Evolutionary conservation across 2,113 vertebrate genomes (phyloP).

Genomic region (Perognathus longimembris): DNA sequence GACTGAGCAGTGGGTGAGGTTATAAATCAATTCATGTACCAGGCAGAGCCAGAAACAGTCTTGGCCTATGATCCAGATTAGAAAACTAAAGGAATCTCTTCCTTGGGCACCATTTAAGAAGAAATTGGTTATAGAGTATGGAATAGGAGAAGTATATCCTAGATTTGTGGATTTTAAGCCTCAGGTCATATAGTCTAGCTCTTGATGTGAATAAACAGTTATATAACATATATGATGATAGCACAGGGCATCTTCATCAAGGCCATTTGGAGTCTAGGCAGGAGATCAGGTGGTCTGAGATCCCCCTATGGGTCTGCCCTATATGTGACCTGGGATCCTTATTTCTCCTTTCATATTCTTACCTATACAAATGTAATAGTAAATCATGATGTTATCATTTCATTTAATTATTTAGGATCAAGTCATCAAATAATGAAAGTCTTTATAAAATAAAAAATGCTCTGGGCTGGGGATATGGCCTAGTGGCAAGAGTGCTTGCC

Average conservation of each 20-base stretch:
- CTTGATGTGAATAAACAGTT: conserved; percentile 20
- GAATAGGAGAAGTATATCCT: background rate
- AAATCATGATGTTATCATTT: background rate
- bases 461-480: too few species aligned
- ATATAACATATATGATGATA: background rate
- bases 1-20: background rate
- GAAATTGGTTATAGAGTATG: background rate
- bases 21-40: background rate
- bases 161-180: background rate
- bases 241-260: background rate
- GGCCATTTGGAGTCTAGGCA: background rate
- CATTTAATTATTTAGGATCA: background rate
- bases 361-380: background rate
- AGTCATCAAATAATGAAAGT: background rate
- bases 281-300: background rate
- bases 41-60: background rate
- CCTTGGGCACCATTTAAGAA: background rate
- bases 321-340: background rate
- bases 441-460: conserved; percentile 9
- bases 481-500: too few species aligned
- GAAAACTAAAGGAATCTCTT: background rate
- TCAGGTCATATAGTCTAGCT: background rate
- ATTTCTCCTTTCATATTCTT: background rate
- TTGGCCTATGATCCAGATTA: background rate
- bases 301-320: background rate